Conservation (phyloP, 1,140 invertebrate species). For the Nylanderia fulva region DNA sequence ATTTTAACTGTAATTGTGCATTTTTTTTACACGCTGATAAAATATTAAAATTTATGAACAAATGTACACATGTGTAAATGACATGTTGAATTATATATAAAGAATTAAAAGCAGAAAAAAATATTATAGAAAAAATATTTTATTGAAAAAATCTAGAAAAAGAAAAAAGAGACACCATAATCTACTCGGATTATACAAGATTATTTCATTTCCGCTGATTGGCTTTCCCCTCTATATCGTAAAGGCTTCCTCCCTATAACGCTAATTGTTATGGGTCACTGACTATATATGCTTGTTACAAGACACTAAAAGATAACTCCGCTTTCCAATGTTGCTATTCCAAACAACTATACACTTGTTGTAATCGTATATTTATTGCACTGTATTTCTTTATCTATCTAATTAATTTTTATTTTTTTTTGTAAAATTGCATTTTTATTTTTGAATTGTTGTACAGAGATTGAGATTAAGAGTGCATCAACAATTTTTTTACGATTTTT, state of each 20-base stretch:
- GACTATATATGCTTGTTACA: constrained; percentile 79
- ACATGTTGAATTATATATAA: not conserved
- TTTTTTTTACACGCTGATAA: not conserved
- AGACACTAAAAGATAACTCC: constrained; percentile 77
- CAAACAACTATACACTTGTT: constrained; percentile 64
- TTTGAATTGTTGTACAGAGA: not conserved
- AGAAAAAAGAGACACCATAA: constrained; percentile 61
- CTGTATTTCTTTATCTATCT: constrained; percentile 8
- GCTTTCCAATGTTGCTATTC: constrained; percentile 73
- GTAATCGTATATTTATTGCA: constrained; percentile 58
- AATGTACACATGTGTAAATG: not conserved
- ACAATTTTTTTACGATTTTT: not conserved
- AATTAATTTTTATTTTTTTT: constrained; percentile 1
- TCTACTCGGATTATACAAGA: constrained; percentile 80
- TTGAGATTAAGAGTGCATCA: not conserved
- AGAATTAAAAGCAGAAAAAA: not conserved
- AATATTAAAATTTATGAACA: not conserved
- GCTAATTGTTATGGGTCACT: constrained; percentile 84
- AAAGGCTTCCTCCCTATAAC: constrained; percentile 70
- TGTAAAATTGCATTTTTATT: not conserved
- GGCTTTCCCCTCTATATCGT: constrained; percentile 74
- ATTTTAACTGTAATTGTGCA: not conserved
- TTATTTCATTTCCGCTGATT: constrained; percentile 84
- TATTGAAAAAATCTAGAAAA: constrained; percentile 42
- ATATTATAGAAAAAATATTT: not conserved